phyloP scores from a whole-genome alignment of 2,888 invertebrate genomes.

The Erannis defoliaria region DNA sequence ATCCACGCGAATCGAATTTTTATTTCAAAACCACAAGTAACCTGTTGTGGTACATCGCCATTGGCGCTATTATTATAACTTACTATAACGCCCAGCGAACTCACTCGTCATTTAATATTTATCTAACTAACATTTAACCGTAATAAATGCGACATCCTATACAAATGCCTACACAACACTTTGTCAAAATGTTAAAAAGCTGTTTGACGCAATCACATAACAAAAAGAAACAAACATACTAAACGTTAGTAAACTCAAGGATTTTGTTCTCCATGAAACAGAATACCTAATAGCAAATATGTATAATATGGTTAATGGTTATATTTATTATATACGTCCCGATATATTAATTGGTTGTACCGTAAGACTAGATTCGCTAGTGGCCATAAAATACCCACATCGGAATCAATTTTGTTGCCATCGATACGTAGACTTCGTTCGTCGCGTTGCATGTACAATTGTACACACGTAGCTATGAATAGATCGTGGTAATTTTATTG shows the following conservation, averaged over 20 bases:
- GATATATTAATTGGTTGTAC: conserved; percentile 23
- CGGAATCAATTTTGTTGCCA: conserved; percentile 5
- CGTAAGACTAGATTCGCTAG: conserved; percentile 18
- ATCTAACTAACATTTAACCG: neutral
- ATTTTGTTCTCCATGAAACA: neutral
- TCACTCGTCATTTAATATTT: neutral
- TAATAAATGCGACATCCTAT: neutral
- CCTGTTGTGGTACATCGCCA: conserved; percentile 58
- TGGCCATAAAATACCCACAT: neutral
- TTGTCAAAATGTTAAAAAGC: too few species aligned
- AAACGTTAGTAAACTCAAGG: neutral
- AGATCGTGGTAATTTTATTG: neutral
- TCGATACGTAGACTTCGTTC: neutral
- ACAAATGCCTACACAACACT: neutral
- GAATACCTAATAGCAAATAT: neutral
- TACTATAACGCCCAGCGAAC: neutral
- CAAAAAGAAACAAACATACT: neutral
- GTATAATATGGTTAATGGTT: neutral
- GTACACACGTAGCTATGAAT: too few species aligned
- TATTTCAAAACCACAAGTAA: conserved; percentile 60
- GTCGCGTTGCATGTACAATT: too few species aligned
- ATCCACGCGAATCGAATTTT: conserved; percentile 53
- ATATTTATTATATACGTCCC: conserved; percentile 25
- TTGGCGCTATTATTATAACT: conserved; percentile 45
- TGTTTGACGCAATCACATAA: neutral